These are phyloP conservation scores for Cyanocitta stelleri DNA, from an alignment of 2,113 vertebrate species.

Conservation along the genomic window DNA sequence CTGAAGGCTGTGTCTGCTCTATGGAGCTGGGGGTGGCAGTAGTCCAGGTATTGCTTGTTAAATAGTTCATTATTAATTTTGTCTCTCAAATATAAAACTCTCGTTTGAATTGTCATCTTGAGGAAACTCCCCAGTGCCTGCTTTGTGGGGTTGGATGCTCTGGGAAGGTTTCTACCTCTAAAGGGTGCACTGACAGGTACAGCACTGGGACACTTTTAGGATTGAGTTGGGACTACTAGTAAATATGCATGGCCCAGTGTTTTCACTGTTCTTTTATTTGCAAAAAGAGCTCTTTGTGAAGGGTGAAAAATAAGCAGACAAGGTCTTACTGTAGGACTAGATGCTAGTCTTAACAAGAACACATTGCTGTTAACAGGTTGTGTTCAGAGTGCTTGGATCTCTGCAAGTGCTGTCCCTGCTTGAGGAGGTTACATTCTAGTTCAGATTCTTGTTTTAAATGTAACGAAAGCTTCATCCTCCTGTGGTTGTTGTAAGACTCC, in stretches of 20 bases:
- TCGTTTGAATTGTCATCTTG: background rate
- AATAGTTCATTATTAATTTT: background rate
- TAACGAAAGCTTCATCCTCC: background rate
- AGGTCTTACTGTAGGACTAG: background rate
- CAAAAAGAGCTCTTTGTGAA: background rate
- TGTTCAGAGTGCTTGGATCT: background rate
- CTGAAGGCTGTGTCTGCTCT: background rate
- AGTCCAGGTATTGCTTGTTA: background rate
- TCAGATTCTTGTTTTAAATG: background rate
- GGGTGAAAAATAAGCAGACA: background rate
- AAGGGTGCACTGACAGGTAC: background rate
- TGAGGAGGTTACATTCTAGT: background rate
- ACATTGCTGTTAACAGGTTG: background rate
- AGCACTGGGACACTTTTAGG: background rate
- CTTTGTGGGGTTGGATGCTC: background rate
- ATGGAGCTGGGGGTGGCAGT: fast-evolving
- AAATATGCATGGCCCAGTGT: background rate
- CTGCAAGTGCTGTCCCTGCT: background rate
- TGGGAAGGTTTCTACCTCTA: background rate
- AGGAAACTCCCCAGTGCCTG: background rate
- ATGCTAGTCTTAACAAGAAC: background rate
- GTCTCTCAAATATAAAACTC: background rate
- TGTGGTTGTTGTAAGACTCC: background rate
- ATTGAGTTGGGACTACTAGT: background rate
- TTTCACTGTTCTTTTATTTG: background rate